These are phyloP conservation scores for Ennomos quercinarius DNA, from an alignment of 2,888 invertebrate genomes.

Conservation along the genomic window DNA sequence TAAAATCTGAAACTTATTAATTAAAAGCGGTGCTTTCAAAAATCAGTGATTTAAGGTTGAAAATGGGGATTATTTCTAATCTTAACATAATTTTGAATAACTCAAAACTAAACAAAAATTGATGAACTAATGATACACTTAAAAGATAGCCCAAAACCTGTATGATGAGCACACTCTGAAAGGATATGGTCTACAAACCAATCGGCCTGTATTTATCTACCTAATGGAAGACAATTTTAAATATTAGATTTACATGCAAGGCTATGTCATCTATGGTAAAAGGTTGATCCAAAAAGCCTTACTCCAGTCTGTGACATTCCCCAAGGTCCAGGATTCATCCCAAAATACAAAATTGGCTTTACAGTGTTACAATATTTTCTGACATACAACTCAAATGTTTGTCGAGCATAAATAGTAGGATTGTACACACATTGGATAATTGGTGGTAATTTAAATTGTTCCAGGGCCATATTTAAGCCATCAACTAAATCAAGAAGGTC, in stretches of 20 bases:
- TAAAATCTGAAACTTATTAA: no score
- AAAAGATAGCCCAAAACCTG: no score
- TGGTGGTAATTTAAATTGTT: slow-evolving; percentile 74
- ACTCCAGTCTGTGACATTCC: slow-evolving; percentile 98
- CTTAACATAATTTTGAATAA: no score
- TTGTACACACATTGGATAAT: slow-evolving; percentile 91
- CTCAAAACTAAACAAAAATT: no score
- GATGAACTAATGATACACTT: no score
- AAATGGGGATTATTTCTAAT: no score
- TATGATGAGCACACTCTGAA: no score
- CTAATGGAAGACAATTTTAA: no score
- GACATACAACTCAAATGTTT: slow-evolving; percentile 91
- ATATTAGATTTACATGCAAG: not conserved
- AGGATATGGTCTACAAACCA: no score
- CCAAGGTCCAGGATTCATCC: slow-evolving; percentile 99
- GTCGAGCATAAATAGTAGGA: slow-evolving; percentile 93
- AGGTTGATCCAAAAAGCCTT: slow-evolving; percentile 52
- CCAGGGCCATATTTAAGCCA: slow-evolving; percentile 74
- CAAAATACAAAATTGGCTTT: slow-evolving; percentile 93
- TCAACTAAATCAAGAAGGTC: slow-evolving; percentile 65
- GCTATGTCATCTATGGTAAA: not conserved
- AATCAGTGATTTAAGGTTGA: no score
- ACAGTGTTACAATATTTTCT: slow-evolving; percentile 87
- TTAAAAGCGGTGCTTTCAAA: no score
- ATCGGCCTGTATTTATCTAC: no score